Evolutionary conservation across 2,113 vertebrate species (phyloP).

Genomic region (Callorhinus ursinus): DNA sequence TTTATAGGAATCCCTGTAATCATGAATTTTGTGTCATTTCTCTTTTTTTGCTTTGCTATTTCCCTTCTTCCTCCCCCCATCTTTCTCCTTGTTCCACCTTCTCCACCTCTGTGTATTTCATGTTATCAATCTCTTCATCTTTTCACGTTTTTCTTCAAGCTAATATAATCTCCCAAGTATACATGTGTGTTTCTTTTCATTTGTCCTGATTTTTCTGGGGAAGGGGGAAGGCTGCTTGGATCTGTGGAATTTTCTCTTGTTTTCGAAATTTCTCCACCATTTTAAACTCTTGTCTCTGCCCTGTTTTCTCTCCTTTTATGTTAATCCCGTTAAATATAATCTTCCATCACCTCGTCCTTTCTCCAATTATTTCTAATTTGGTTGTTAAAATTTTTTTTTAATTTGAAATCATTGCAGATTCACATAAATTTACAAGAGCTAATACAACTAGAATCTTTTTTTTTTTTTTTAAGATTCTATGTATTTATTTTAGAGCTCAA

Average conservation of each 20-base stretch:
- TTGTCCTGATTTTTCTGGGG: not conserved
- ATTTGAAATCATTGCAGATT: constrained; percentile 8
- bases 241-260: not conserved
- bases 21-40: not conserved
- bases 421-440: not conserved
- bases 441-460: not conserved
- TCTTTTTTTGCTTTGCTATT: not conserved
- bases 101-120: not conserved
- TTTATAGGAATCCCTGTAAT: not conserved
- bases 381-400: not conserved
- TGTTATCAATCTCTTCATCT: not conserved
- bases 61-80: not conserved
- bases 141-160: not conserved
- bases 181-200: not conserved
- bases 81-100: not conserved
- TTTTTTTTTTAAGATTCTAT: not conserved
- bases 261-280: not conserved
- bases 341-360: not conserved
- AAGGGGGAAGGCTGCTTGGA: not conserved
- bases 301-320: not conserved
- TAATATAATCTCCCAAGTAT: not conserved
- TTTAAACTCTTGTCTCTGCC: not conserved
- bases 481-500: not conserved
- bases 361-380: not conserved
- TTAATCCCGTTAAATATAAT: not conserved